These are phyloP conservation scores for Anarsia innoxiella DNA, from an alignment of 2,888 invertebrate genomes.

Conservation along the genomic window DNA sequence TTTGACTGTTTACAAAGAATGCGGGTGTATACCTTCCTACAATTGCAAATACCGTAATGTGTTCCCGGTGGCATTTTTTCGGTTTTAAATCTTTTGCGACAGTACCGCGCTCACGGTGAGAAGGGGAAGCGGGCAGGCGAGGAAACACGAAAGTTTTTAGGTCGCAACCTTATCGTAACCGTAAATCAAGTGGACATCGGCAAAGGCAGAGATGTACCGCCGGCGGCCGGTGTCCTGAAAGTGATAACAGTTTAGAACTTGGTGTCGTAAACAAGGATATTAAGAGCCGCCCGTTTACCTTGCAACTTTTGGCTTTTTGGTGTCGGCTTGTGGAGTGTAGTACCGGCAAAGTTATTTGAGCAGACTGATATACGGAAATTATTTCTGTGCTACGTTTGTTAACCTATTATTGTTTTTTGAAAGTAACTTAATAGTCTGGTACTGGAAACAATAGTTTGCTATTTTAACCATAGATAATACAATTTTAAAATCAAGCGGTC, in stretches of 20 bases:
- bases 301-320: conserved; percentile 1
- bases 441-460: no score
- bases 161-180: conserved; percentile 60
- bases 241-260: conserved; percentile 58
- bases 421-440: no score
- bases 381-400: no score
- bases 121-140: conserved; percentile 4
- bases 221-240: conserved; percentile 36
- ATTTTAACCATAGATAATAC: no score
- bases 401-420: no score
- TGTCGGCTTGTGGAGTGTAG: no score
- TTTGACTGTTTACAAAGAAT: conserved; percentile 9
- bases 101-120: conserved; percentile 33
- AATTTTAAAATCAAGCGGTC: no score
- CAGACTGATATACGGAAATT: no score
- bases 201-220: conserved; percentile 46
- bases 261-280: conserved; percentile 51
- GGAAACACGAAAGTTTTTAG: conserved; percentile 53
- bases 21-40: no score
- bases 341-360: no score
- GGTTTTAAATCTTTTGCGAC: conserved; percentile 59
- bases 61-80: conserved; percentile 29
- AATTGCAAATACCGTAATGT: conserved; percentile 10
- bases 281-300: conserved; percentile 21
- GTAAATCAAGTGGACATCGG: conserved; percentile 67